Evolutionary conservation across 2,797 vertebrate species (phyloP), one percentile per base, ranked within the genome.

Genomic region (Rhynchonycteris naso): DNA sequence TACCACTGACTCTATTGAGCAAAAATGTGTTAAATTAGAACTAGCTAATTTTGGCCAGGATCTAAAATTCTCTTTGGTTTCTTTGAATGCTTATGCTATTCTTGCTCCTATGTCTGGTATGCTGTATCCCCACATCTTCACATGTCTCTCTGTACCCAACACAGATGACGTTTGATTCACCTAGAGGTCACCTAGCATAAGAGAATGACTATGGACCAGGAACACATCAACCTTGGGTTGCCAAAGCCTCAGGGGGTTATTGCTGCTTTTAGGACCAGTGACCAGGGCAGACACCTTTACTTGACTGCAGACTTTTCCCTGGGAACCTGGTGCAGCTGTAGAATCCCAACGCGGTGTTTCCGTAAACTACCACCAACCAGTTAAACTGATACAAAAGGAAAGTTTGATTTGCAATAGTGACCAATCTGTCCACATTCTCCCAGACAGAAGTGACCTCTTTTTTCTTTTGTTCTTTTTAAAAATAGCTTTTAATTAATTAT

Each of bases 401-500:
- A 43, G 54, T n/a, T 6, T 30, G 22, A 8, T 76, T 61, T 61
- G 18, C 56, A 24, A 18, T 71, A 24, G n/a, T 58, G 75, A 68
- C 75, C 26, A 13, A 7, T 14, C 66, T 95, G 88, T 69, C 63
- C 33, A 54, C 3, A 30, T 71, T 66, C 28, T 63, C 61, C 28
- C 19, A 4, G 30, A 82, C 43, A 68, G 12, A 66, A 90, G 16
- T 59, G 86, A 93, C 35, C 38, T 82, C 38, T 76, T 65, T 35
- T 93, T 93, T 65, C 43, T 93, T 93, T 47, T 79, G 72, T 85
- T 86, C 35, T 86, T 79, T 92, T 72, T 38, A 15, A 90, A 92
- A 92, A 87, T 72, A 47, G 12, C 12, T 33, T 95, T 90, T 90
- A 74, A 92, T 96, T 87, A 79, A 93, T 95, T 88, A 91, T 93